Percentiles rank a stretch among this genome's conserved stretches.
Conservation (phyloP, 2,888 invertebrate genomes). For the Phortica magna region DNA sequence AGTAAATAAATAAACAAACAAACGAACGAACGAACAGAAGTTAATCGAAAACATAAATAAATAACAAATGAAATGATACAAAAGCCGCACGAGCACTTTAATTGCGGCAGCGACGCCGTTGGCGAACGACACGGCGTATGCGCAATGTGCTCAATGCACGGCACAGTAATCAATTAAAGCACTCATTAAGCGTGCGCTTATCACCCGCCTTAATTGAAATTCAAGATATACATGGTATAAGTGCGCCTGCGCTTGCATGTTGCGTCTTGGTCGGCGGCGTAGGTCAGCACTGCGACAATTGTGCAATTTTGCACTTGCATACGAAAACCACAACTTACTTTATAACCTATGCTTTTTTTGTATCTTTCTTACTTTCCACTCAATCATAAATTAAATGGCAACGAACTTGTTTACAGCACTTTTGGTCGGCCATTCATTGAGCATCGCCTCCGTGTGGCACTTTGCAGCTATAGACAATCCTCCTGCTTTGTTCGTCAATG, state of each 20-base stretch:
- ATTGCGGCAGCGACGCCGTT: conserved; percentile 14
- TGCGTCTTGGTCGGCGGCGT: not conserved
- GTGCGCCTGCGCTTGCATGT: conserved; percentile 1
- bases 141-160: conserved; percentile 46
- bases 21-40: no score
- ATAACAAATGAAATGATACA: not conserved
- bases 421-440: no score
- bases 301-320: not conserved
- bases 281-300: not conserved
- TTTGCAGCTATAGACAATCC: not conserved
- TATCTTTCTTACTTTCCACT: no score
- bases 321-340: no score
- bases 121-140: conserved; percentile 50
- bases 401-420: no score
- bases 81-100: conserved; percentile 17
- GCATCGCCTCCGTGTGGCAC: no score
- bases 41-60: not conserved
- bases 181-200: conserved; percentile 45
- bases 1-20: no score
- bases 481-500: not conserved
- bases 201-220: conserved; percentile 45
- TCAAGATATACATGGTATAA: conserved; percentile 45
- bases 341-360: no score
- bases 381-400: no score
- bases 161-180: conserved; percentile 49